These are phyloP conservation scores for Nomada lathburiana DNA, from an alignment of 2,888 invertebrate species.

Conservation along the genomic window DNA sequence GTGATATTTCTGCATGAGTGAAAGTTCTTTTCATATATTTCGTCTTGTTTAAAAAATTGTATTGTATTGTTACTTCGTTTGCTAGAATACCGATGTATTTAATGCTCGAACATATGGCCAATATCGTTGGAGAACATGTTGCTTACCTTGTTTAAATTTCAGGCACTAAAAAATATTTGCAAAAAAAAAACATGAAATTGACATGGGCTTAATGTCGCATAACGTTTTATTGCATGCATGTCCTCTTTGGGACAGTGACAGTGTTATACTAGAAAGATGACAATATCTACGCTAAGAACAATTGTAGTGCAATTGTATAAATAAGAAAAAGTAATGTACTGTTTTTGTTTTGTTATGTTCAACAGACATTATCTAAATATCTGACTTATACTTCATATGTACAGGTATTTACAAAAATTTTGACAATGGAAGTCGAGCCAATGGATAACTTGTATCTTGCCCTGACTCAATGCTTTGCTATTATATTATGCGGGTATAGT, in stretches of 20 bases:
- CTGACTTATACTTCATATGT: slow-evolving; percentile 11
- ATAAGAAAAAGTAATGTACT: neutral
- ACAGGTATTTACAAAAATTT: slow-evolving; percentile 25
- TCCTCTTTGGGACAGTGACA: slow-evolving; percentile 8
- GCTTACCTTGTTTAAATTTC: slow-evolving; percentile 21
- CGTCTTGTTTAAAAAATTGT: neutral
- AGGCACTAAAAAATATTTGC: slow-evolving; percentile 4
- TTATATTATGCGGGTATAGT: slow-evolving; percentile 93
- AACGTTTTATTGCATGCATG: slow-evolving; percentile 6
- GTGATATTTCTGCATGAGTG: slow-evolving; percentile 1
- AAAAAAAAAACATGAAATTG: slow-evolving; percentile 38
- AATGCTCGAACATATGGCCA: slow-evolving; percentile 15
- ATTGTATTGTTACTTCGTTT: neutral
- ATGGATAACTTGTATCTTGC: slow-evolving; percentile 96
- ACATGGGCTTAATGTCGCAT: slow-evolving; percentile 31
- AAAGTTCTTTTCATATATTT: neutral
- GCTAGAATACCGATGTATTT: neutral
- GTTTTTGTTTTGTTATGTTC: neutral
- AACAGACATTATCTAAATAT: neutral
- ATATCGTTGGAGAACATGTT: neutral
- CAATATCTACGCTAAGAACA: slow-evolving; percentile 31
- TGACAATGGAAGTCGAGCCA: slow-evolving; percentile 69
- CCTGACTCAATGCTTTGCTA: slow-evolving; percentile 95
- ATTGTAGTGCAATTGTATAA: slow-evolving; percentile 24
- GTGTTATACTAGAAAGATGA: slow-evolving; percentile 54